Base-by-base conservation (phyloP, 2,888 invertebrate species). In the Drosophila parthenogenetica region DNA sequence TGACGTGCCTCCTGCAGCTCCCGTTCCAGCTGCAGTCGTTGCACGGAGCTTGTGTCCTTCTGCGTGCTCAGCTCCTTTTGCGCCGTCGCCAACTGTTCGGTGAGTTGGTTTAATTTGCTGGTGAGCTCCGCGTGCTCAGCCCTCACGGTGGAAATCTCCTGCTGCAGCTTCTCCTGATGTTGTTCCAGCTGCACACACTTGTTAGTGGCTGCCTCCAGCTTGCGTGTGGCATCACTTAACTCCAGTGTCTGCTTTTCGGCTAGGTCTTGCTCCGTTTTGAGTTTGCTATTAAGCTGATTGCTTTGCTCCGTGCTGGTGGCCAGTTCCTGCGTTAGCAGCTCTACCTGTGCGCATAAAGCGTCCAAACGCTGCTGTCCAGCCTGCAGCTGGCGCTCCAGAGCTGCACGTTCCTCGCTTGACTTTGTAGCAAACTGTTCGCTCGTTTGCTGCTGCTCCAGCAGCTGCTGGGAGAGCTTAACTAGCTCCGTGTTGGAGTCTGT, bases 401-500 rank as follows among this genome's bases (percentile, higher is more conserved):
- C 50, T 1, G 79, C 70, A n/a, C 89, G 83, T 14, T 89, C 86
- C n/a, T 67, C 80, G 48, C 59, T 93, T 76, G 93, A 46, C 92
- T 90, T 93, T 64, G 94, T 93, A 82, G 93, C 93, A 2, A 94
- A 83, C 5, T 92, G 91, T 81, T 94, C 93, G 39, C 94, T 91
- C 72, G 94, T 93, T 75, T 93, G 93, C 84, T 95, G 94, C 45
- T 94, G 94, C 16, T 93, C 93, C 79, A 93, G 93, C 1, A 95
- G 89, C 76, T 94, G 93, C 72, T 94, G 93, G 3, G 93, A 93
- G 37, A 95, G 90, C 76, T 93, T 93, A 62, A 93, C 91, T 53
- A 94, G 93, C 79, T 95, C 94, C 64, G 93, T 93, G 78, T 93
- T 94, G 0, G 95, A 94, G 88, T 95, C 93, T 14, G 93, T 93